Evolutionary conservation across 2,888 invertebrate genomes (phyloP).

Genomic region (Heliconius hortense): DNA sequence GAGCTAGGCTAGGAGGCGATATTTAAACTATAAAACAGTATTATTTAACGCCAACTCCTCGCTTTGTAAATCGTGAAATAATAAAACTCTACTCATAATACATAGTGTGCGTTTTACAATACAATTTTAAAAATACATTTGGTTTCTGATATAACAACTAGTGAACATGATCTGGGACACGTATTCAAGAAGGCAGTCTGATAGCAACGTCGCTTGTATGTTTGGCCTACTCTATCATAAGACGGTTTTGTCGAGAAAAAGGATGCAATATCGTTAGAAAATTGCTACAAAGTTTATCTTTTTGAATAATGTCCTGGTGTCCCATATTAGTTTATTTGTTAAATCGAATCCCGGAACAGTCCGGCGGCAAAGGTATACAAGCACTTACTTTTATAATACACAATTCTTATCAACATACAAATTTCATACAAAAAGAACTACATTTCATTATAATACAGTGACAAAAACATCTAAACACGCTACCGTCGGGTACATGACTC

Average conservation of each 20-base stretch:
- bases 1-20: conserved; percentile 33
- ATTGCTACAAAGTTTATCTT: conserved; percentile 42
- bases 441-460: conserved; percentile 58
- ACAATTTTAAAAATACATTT: conserved; percentile 67
- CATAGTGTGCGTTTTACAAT: conserved; percentile 70
- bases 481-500: conserved; percentile 66
- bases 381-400: conserved; percentile 47
- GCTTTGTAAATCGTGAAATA: conserved; percentile 45
- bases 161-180: conserved; percentile 54
- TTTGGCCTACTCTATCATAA: conserved; percentile 43
- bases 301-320: conserved; percentile 44
- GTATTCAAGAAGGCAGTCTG: conserved; percentile 46
- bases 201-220: conserved; percentile 39
- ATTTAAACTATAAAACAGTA: conserved; percentile 33
- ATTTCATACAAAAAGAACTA: conserved; percentile 59
- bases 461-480: conserved; percentile 63
- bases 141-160: conserved; percentile 60
- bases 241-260: conserved; percentile 46
- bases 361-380: conserved; percentile 40
- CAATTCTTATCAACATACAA: conserved; percentile 54
- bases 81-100: conserved; percentile 62
- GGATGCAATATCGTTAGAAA: conserved; percentile 44
- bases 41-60: conserved; percentile 15
- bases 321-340: conserved; percentile 40
- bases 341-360: conserved; percentile 37